These are phyloP conservation scores for Argyrosomus regius DNA, from an alignment of 2,797 vertebrate species.

Conservation along the genomic window DNA sequence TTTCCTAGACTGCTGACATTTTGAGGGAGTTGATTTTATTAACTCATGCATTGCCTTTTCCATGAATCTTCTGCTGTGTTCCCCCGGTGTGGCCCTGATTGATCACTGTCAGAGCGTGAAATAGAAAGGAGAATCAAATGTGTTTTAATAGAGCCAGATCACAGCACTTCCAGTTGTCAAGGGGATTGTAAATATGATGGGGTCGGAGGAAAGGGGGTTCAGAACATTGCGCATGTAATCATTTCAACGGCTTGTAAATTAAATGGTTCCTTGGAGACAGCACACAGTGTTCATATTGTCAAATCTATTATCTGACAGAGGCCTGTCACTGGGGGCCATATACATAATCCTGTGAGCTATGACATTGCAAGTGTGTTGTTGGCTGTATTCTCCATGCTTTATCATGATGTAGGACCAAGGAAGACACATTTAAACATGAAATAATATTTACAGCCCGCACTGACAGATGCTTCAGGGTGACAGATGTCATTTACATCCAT, in stretches of 20 bases:
- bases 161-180: conserved; percentile 33
- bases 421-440: conserved; percentile 10
- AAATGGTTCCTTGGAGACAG: conserved; percentile 64
- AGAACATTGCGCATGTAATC: conserved; percentile 56
- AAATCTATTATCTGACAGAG: conserved; percentile 49
- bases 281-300: conserved; percentile 53
- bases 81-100: background rate
- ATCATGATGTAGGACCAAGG: conserved; percentile 13
- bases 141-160: conserved; percentile 48
- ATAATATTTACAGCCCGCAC: background rate
- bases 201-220: background rate
- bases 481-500: conserved; percentile 28
- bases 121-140: conserved; percentile 31
- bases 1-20: conserved; percentile 47
- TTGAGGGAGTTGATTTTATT: conserved; percentile 47
- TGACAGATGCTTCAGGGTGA: conserved; percentile 27
- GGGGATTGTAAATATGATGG: conserved; percentile 43
- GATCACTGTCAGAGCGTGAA: conserved; percentile 33
- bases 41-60: conserved; percentile 25
- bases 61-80: conserved; percentile 4
- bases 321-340: conserved; percentile 24
- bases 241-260: conserved; percentile 56
- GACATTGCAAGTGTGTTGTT: conserved; percentile 30
- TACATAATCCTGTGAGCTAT: conserved; percentile 32
- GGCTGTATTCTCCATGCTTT: conserved; percentile 26